Conservation (phyloP, 2,797 vertebrate species). For the Squalus acanthias region DNA sequence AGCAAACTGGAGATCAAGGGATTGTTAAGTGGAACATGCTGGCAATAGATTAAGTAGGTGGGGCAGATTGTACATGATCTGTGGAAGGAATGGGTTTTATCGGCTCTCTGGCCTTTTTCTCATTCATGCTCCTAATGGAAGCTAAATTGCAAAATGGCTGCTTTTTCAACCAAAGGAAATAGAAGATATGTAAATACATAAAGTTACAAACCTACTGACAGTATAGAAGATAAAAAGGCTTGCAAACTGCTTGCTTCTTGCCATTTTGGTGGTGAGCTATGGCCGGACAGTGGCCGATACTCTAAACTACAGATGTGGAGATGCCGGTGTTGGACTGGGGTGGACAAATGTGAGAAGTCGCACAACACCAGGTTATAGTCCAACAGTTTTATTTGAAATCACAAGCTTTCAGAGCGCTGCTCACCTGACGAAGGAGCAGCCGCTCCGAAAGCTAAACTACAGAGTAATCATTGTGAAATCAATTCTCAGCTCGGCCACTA, state of each 20-base stretch:
- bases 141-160: too few relatives aligned
- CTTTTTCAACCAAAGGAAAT: too few relatives aligned
- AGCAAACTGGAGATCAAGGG: background rate
- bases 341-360: too few relatives aligned
- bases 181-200: background rate
- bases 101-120: background rate
- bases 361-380: too few relatives aligned
- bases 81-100: background rate
- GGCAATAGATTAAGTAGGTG: background rate
- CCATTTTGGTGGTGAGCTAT: background rate
- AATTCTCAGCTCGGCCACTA: background rate
- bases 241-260: background rate
- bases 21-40: background rate
- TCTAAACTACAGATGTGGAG: background rate
- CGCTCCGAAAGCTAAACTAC: too few relatives aligned
- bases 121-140: background rate
- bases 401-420: too few relatives aligned
- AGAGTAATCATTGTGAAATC: background rate
- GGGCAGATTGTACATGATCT: background rate
- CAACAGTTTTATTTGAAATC: too few relatives aligned
- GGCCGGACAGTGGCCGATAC: background rate
- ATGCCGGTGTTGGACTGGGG: too few relatives aligned
- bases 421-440: too few relatives aligned
- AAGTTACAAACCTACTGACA: background rate
- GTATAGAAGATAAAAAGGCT: background rate